phyloP scores from a whole-genome alignment of 1,140 invertebrate species.

The Ridgeia piscesae region DNA sequence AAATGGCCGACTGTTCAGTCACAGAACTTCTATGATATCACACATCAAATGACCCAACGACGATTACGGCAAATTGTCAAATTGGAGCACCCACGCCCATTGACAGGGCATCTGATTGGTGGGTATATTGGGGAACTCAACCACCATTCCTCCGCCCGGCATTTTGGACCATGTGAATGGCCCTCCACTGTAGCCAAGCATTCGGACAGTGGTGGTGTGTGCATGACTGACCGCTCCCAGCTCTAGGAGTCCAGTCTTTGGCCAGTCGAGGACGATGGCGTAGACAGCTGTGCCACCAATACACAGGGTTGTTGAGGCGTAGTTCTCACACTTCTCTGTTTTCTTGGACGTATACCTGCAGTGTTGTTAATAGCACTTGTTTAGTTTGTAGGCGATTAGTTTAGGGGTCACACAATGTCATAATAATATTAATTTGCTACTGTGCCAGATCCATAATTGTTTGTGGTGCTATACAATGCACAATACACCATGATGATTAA shows the following conservation, averaged over 20 bases:
- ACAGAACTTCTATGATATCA: background rate
- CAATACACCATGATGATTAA: no score
- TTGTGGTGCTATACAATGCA: no score
- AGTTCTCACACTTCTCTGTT: background rate
- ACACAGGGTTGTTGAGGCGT: background rate
- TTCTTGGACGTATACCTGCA: background rate
- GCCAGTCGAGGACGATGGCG: conserved; percentile 16
- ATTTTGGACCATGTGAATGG: conserved; percentile 11
- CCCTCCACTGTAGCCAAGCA: background rate
- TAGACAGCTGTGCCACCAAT: background rate
- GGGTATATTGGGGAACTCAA: conserved; percentile 6
- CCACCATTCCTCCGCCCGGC: conserved; percentile 1
- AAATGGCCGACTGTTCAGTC: background rate
- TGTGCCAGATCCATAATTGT: no score
- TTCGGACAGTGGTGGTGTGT: background rate
- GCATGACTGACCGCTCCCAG: background rate
- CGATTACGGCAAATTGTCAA: background rate
- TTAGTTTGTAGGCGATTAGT: background rate
- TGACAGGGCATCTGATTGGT: background rate
- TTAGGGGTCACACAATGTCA: no score
- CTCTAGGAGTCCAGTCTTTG: background rate
- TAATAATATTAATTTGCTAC: no score
- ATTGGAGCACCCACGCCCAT: conserved; percentile 12
- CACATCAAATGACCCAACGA: background rate
- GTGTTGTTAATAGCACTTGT: background rate